A percentile compares a stretch with the other conserved stretches of the same genome.
Evolutionary conservation across 2,113 vertebrate species (phyloP).

Genomic region (Nipponia nippon): DNA sequence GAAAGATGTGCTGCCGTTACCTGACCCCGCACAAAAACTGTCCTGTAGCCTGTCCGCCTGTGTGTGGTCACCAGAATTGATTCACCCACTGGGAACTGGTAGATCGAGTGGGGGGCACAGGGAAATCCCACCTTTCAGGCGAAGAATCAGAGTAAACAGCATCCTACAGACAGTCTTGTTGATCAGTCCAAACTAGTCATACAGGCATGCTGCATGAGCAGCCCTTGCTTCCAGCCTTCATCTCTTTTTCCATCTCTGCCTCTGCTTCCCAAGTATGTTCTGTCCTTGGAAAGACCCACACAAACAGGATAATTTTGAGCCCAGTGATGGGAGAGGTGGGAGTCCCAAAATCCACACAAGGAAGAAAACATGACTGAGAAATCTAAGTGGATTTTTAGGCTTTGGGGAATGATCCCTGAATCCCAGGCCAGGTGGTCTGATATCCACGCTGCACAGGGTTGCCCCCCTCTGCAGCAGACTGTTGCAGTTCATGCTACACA

Average conservation of each 20-base stretch:
- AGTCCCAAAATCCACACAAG: neutral
- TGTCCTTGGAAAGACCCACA: neutral
- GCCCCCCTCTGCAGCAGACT: neutral
- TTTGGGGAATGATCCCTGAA: neutral
- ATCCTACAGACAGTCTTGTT: neutral
- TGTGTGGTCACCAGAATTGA: neutral
- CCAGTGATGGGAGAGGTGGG: neutral
- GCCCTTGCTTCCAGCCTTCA: neutral
- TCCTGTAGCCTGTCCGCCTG: neutral
- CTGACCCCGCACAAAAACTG: neutral
- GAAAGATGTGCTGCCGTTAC: neutral
- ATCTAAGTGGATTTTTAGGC: neutral
- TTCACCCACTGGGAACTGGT: neutral
- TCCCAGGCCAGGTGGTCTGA: neutral
- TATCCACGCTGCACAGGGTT: rapidly evolving
- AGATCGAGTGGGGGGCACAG: neutral
- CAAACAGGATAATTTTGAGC: neutral
- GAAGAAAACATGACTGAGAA: neutral
- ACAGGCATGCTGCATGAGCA: neutral
- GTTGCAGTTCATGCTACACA: neutral
- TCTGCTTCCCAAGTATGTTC: neutral
- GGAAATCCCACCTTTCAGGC: neutral
- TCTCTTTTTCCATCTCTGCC: neutral
- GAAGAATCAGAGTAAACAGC: neutral
- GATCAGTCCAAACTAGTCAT: neutral